Evolutionary conservation across 2,888 invertebrate species (phyloP).

Genomic region (Pollenia angustigena): DNA sequence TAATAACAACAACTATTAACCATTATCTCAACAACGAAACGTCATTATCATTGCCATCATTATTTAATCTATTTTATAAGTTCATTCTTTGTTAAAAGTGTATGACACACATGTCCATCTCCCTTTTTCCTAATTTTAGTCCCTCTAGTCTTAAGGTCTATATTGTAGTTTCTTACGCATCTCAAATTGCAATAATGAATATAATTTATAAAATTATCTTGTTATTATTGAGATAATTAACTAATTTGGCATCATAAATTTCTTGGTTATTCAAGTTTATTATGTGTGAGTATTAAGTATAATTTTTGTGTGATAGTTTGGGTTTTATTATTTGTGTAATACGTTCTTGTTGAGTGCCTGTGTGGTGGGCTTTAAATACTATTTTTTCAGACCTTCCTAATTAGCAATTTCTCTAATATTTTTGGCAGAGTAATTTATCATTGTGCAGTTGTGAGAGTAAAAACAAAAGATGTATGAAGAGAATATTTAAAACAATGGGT

Average conservation of each 20-base stretch:
- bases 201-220: conserved; percentile 27
- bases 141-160: background rate
- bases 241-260: conserved; percentile 69
- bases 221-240: conserved; percentile 58
- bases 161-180: conserved; percentile 1
- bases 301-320: background rate
- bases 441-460: background rate
- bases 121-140: background rate
- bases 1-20: background rate
- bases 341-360: conserved; percentile 1
- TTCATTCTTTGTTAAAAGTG: background rate
- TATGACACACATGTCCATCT: background rate
- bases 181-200: conserved; percentile 46
- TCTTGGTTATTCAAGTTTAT: conserved; percentile 15
- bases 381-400: background rate
- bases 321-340: conserved; percentile 43
- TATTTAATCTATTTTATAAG: background rate
- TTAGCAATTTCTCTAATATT: conserved; percentile 30
- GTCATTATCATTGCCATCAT: conserved; percentile 31
- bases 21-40: background rate
- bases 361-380: background rate
- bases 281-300: background rate
- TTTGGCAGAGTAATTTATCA: conserved; percentile 37
- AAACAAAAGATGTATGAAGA: background rate
- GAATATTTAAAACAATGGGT: conserved; percentile 25